phyloP scores from a whole-genome alignment of 2,797 vertebrate genomes.

The Coregonus sp. region DNA sequence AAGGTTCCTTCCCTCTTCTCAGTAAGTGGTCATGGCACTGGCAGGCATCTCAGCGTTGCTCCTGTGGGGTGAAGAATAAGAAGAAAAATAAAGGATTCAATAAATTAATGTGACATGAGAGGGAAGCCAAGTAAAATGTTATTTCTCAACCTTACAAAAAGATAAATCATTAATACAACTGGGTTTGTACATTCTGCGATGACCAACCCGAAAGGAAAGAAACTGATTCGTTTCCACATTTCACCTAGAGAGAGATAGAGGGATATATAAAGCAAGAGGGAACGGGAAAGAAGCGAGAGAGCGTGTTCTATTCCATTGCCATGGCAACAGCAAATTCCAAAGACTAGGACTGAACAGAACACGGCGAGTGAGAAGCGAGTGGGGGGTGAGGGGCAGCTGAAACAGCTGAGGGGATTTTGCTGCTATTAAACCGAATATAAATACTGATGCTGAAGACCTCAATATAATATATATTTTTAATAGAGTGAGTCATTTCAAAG shows the following conservation, averaged over 20 bases:
- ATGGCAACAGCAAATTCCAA: constrained; percentile 81
- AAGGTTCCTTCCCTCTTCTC: constrained; percentile 61
- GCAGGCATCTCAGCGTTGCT: constrained; percentile 59
- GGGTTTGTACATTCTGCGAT: not conserved
- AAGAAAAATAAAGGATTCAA: not conserved
- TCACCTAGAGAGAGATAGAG: constrained; percentile 18
- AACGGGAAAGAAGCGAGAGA: constrained; percentile 51
- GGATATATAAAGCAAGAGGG: constrained; percentile 4
- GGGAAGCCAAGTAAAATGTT: not conserved
- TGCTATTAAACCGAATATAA: constrained; percentile 42
- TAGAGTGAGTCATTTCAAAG: not conserved
- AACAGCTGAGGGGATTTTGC: constrained; percentile 59
- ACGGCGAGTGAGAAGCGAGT: constrained; percentile 41
- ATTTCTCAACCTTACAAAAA: not conserved
- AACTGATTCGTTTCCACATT: not conserved
- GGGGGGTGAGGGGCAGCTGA: constrained; percentile 15
- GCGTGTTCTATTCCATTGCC: constrained; percentile 70
- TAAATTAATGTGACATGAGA: not conserved
- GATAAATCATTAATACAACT: not conserved
- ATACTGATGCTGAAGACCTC: constrained; percentile 1
- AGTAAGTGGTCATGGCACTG: constrained; percentile 68
- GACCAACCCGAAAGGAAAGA: not conserved
- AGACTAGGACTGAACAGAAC: constrained; percentile 70
- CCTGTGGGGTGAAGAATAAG: constrained; percentile 35
- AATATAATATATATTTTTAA: not conserved